Percentiles rank a stretch among this genome's conserved stretches.
Conservation (phyloP, 2,888 invertebrate species). For the Pristionchus maxplancki region DNA sequence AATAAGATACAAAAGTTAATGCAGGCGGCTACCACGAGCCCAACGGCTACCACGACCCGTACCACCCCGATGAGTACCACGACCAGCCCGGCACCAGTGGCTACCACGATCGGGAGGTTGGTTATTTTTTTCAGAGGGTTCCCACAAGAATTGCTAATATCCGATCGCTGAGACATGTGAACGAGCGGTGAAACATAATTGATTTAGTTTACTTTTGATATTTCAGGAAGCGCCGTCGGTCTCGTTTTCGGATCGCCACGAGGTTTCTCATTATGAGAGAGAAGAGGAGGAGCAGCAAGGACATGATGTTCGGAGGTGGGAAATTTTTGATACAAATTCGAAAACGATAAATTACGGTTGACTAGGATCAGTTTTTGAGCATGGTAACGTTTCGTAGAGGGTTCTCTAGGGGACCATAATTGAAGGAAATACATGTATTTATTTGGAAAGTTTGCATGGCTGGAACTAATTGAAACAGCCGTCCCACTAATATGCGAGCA, state of each 20-base stretch:
- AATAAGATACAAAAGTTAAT: too few species aligned
- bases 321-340: too few species aligned
- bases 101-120: not conserved
- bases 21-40: not conserved
- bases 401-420: too few species aligned
- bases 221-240: not conserved
- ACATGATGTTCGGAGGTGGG: constrained; percentile 28
- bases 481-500: too few species aligned
- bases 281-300: not conserved
- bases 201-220: not conserved
- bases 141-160: not conserved
- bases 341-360: too few species aligned
- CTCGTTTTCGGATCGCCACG: not conserved
- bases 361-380: too few species aligned
- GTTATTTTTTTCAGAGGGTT: not conserved
- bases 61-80: not conserved
- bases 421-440: too few species aligned
- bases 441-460: too few species aligned
- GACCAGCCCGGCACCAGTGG: not conserved
- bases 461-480: too few species aligned
- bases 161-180: not conserved
- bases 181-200: not conserved
- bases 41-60: constrained; percentile 30
- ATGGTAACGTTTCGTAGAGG: too few species aligned
- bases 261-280: constrained; percentile 3